phyloP scores from a whole-genome alignment of 1,140 invertebrate genomes.

The Onthophagus taurus region DNA sequence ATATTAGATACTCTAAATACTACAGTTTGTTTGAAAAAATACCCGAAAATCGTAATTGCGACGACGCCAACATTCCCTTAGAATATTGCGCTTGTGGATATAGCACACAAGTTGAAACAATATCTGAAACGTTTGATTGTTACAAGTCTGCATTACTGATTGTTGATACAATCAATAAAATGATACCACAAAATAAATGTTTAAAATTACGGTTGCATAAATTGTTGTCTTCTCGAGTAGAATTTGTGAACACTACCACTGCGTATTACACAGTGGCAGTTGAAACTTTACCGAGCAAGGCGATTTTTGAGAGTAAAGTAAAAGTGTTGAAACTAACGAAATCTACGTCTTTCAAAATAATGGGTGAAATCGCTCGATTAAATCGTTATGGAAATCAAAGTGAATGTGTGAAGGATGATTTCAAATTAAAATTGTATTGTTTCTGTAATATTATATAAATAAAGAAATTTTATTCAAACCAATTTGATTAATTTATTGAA shows the following conservation, averaged over 20 bases:
- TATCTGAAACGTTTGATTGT: conserved; percentile 41
- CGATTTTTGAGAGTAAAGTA: conserved; percentile 67
- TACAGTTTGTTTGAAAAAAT: conserved; percentile 70
- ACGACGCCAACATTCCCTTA: conserved; percentile 59
- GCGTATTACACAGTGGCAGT: conserved; percentile 58
- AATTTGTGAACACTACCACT: conserved; percentile 44
- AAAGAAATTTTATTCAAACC: no score
- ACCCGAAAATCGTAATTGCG: conserved; percentile 62
- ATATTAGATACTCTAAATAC: no score
- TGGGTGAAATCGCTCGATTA: conserved; percentile 62
- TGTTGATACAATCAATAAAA: conserved; percentile 51
- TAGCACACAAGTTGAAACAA: conserved; percentile 44
- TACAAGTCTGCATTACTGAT: conserved; percentile 43
- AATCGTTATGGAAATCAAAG: conserved; percentile 76
- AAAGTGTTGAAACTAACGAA: conserved; percentile 34
- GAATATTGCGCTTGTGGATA: conserved; percentile 79
- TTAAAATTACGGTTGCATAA: no score
- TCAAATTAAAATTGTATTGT: conserved; percentile 67
- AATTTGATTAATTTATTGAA: no score
- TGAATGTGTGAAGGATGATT: conserved; percentile 63
- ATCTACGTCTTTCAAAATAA: conserved; percentile 36
- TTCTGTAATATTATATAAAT: no score
- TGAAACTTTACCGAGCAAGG: conserved; percentile 56
- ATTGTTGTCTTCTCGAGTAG: no score
- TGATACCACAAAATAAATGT: conserved; percentile 49